Base-by-base conservation (phyloP, 2,797 vertebrate species). In the Brachyrhaphis roseni region DNA sequence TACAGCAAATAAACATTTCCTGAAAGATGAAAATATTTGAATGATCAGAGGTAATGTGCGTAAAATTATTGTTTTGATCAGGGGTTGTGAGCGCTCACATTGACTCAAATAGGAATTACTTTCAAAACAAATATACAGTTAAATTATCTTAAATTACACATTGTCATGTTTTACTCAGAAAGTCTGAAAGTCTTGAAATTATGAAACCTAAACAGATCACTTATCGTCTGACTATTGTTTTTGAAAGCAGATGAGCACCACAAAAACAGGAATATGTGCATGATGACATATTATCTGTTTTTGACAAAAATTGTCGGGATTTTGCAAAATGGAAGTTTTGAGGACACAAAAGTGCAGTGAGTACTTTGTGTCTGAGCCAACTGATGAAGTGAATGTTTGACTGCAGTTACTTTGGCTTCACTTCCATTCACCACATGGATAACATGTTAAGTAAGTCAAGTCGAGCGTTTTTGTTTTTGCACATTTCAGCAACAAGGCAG, bases 11-110 rank as follows among this genome's bases (percentile, higher is more conserved):
- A 23, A 23, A 51, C 49, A 51, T 51, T 51, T 26, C 23, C 49
- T 47, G 5, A 47, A 47, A 5, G 46, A 47, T 47, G 46, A 18
- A 47, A 46, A 46, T 28, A 8, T 71, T 28, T 71, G 2, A 46
- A 71, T 78, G 79, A 72, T 82, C 31, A 20, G 18, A 77, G 66
- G 55, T 77, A 13, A 43, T 70, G 39, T 7, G 11, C 8, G 49
- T 51, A 53, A 53, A 53, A 43, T 43, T 5, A 36, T 34, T 70
- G 66, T 11, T 66, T 68, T 41, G 20, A 26, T 68, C 20, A 6
- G 64, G 64, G 36, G 39, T 41, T 26, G 36, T 68, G 5, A n/a
- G 5, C 23, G 4, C 20, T 41, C 36, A 41, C 36, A 23, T 41
- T 39, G 64, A 41, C 64, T 41, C 10, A 41, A 23, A 68, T 68